Percentiles rank a stretch among this genome's conserved stretches.
Evolutionary conservation across 2,113 vertebrate species (phyloP).

Genomic region (Malurus melanocephalus): DNA sequence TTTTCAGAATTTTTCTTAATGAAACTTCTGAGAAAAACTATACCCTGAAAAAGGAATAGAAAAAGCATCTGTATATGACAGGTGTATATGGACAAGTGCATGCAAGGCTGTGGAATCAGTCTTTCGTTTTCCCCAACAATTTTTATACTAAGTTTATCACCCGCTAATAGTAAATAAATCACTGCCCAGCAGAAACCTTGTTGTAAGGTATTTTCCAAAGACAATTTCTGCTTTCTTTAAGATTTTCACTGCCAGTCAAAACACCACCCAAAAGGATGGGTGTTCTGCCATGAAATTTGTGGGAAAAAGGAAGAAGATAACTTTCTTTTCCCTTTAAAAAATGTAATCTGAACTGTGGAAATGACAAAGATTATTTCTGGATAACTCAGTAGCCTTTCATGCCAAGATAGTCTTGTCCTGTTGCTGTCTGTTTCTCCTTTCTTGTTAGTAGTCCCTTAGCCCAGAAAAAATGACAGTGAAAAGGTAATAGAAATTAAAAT

Average conservation of each 20-base stretch:
- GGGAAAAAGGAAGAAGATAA: not conserved
- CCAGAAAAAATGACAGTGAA: constrained; percentile 39
- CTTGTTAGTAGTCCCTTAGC: not conserved
- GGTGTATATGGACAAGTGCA: not conserved
- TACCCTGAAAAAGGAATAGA: not conserved
- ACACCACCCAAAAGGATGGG: not conserved
- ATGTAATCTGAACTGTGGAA: not conserved
- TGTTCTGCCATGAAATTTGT: not conserved
- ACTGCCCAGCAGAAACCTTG: not conserved
- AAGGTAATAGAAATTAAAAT: constrained; percentile 72
- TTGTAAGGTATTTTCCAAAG: not conserved
- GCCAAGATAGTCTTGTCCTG: not conserved
- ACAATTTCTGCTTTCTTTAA: not conserved
- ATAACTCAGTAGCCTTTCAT: not conserved
- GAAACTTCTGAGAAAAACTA: not conserved
- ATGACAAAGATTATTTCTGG: not conserved
- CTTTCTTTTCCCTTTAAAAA: not conserved
- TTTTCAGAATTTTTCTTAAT: not conserved
- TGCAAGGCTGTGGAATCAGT: not conserved
- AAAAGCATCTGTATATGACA: not conserved
- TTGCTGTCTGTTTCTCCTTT: not conserved
- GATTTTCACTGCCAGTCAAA: not conserved
- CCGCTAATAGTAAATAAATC: not conserved
- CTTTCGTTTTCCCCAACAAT: not conserved
- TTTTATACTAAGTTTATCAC: not conserved